Percentiles rank a stretch among this genome's conserved stretches.
Evolutionary conservation across 2,888 invertebrate genomes (phyloP).

Genomic region (Cephus sareptanus): DNA sequence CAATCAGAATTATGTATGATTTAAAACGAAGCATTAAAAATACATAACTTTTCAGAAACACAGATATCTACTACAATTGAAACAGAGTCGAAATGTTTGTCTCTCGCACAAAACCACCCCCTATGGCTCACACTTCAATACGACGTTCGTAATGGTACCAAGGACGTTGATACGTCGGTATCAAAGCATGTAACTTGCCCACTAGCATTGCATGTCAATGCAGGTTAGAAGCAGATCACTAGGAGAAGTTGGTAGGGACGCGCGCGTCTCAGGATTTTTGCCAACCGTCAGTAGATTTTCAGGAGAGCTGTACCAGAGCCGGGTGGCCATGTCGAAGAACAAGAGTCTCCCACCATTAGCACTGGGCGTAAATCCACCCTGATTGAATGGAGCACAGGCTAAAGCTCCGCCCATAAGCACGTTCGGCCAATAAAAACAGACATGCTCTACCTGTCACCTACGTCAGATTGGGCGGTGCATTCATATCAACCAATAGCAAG

Average conservation of each 20-base stretch:
- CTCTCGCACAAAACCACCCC: neutral
- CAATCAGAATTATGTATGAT: neutral
- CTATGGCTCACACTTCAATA: neutral
- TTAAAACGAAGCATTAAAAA: neutral
- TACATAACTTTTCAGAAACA: neutral
- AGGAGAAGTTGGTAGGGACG: neutral
- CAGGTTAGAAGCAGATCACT: neutral
- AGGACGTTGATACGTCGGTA: neutral
- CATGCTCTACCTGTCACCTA: neutral
- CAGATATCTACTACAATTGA: neutral
- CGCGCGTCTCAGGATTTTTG: neutral
- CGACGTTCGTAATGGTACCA: neutral
- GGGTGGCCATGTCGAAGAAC: constrained; percentile 36
- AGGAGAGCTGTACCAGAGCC: constrained; percentile 32
- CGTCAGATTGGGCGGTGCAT: constrained; percentile 1
- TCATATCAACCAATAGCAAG: constrained; percentile 11
- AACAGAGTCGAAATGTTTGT: neutral
- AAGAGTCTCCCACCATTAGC: constrained; percentile 16
- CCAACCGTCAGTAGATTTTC: constrained; percentile 12
- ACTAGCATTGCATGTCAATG: neutral
- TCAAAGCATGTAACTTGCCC: neutral
- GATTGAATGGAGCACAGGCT: neutral
- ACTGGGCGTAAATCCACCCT: constrained; percentile 13
- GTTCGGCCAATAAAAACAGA: neutral
- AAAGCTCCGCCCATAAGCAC: neutral